A percentile compares a stretch with the other conserved stretches of the same genome.
phyloP scores from a whole-genome alignment of 2,888 invertebrate genomes.

The Ectemnius cavifrons region DNA sequence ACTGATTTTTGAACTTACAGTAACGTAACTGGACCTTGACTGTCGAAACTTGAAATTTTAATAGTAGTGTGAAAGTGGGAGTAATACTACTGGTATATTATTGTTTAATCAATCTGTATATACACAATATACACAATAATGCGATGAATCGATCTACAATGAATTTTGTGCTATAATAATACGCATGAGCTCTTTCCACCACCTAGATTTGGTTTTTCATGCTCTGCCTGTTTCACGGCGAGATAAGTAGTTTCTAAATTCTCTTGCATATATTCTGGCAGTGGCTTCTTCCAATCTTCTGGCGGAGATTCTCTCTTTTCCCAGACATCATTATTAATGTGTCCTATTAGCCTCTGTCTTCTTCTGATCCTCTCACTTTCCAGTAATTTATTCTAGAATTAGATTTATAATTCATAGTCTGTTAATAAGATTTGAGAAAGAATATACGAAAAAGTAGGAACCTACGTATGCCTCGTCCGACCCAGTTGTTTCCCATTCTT shows the following conservation, averaged over 20 bases:
- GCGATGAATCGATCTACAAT: constrained; percentile 1
- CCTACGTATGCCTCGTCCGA: constrained; percentile 85
- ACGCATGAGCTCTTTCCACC: constrained; percentile 15
- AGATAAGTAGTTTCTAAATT: constrained; percentile 85
- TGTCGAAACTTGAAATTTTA: too few relatives aligned
- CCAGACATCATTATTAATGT: constrained; percentile 89
- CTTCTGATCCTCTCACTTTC: constrained; percentile 86
- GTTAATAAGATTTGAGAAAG: too few relatives aligned
- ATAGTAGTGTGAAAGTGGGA: too few relatives aligned
- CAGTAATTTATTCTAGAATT: constrained; percentile 82
- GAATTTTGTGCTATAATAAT: constrained; percentile 31
- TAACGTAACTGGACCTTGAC: too few relatives aligned
- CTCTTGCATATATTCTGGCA: constrained; percentile 87
- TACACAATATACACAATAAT: neutral
- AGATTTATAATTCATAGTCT: neutral
- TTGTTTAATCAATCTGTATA: neutral
- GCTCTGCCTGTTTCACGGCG: constrained; percentile 79
- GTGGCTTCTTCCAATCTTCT: constrained; percentile 87
- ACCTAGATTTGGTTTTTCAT: constrained; percentile 29
- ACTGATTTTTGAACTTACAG: too few relatives aligned
- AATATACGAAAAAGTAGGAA: neutral
- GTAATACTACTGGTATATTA: too few relatives aligned
- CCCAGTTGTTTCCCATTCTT: constrained; percentile 82
- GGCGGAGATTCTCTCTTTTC: constrained; percentile 87
- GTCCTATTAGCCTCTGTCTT: constrained; percentile 82